Conservation (phyloP, 2,888 invertebrate genomes). For the Hypena proboscidalis region DNA sequence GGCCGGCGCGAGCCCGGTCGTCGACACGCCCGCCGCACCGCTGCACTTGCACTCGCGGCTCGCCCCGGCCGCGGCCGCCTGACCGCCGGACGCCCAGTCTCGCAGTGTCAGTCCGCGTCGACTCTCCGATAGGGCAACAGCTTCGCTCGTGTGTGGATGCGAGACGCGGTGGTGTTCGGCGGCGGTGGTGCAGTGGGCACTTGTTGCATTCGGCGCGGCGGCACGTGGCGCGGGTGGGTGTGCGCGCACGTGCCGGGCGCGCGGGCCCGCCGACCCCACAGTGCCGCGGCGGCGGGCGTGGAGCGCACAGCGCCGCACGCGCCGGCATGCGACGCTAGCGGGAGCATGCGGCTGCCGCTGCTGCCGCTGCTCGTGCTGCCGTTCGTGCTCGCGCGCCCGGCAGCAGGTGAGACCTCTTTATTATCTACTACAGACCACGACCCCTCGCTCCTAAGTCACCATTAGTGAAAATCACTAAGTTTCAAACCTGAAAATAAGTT, state of each 20-base stretch:
- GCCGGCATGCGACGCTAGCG: constrained; percentile 77
- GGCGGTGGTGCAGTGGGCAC: constrained; percentile 46
- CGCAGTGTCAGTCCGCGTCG: constrained; percentile 67
- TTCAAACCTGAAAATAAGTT: neutral
- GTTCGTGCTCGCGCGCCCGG: constrained; percentile 80
- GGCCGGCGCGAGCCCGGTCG: constrained; percentile 51
- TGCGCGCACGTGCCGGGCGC: constrained; percentile 54
- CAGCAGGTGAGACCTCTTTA: constrained; percentile 67
- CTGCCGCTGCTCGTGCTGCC: constrained; percentile 81
- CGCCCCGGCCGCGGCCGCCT: constrained; percentile 35
- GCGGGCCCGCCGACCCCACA: constrained; percentile 38
- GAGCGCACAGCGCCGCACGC: constrained; percentile 67
- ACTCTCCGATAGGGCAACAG: constrained; percentile 68
- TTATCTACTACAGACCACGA: constrained; percentile 12
- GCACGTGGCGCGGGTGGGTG: constrained; percentile 48
- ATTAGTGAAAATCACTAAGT: neutral
- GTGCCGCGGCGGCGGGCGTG: constrained; percentile 63
- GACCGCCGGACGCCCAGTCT: constrained; percentile 40
- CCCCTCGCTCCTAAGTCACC: neutral
- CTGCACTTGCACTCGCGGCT: constrained; percentile 60
- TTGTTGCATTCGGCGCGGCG: constrained; percentile 56
- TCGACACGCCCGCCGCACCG: constrained; percentile 50
- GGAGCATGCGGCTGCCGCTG: constrained; percentile 81
- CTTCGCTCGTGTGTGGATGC: constrained; percentile 52
- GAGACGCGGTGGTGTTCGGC: constrained; percentile 49